phyloP scores from a whole-genome alignment of 2,888 invertebrate genomes.

The Conops quadrifasciatus region DNA sequence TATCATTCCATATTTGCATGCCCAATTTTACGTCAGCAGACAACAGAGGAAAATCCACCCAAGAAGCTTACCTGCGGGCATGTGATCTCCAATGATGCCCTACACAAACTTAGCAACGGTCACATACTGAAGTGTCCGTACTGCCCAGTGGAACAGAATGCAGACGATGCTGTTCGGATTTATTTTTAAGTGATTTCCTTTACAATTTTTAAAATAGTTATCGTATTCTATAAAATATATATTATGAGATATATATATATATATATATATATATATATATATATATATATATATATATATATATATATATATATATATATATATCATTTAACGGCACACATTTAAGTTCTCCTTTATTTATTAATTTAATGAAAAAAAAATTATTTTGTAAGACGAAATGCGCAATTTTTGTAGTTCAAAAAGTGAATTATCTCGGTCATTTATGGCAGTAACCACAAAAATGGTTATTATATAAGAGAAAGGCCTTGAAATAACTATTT shows the following conservation, averaged over 20 bases:
- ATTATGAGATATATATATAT: conserved; percentile 17
- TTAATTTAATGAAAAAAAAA: too few species aligned
- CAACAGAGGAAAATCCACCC: conserved; percentile 95
- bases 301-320: too few species aligned
- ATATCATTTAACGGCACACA: too few species aligned
- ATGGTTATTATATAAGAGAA: too few species aligned
- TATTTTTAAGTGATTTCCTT: conserved; percentile 74
- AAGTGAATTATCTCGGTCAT: too few species aligned
- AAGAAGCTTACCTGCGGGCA: conserved; percentile 97
- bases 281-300: too few species aligned
- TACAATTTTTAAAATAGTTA: not conserved
- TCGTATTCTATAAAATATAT: not conserved
- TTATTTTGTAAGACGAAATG: too few species aligned
- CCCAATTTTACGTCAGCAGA: conserved; percentile 96
- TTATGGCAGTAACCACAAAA: too few species aligned
- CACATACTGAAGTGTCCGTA: conserved; percentile 99
- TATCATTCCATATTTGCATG: conserved; percentile 99
- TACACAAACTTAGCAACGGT: conserved; percentile 91
- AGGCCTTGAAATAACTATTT: too few species aligned
- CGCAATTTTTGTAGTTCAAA: too few species aligned
- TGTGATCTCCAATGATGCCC: conserved; percentile 96
- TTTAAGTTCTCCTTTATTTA: too few species aligned
- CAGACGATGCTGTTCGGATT: conserved; percentile 90
- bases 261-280: too few species aligned
- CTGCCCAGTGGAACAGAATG: conserved; percentile 96